A percentile compares a stretch with the other conserved stretches of the same genome.
Conservation (phyloP, 2,113 vertebrate genomes). For the Microcebus murinus region DNA sequence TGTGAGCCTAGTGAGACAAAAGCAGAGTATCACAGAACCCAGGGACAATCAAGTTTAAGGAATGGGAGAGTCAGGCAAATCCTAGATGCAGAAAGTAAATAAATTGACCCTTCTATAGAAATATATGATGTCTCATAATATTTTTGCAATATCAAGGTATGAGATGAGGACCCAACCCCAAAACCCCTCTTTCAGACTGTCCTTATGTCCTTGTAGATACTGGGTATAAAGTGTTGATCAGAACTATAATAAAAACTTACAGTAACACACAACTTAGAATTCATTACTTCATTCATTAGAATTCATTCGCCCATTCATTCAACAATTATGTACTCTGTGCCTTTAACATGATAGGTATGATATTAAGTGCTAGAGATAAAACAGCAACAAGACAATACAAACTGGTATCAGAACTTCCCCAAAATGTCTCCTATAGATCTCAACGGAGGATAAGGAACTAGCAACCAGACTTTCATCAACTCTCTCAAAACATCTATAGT, state of each 20-base stretch:
- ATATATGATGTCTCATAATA: neutral
- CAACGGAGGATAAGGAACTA: neutral
- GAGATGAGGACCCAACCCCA: neutral
- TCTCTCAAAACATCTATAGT: neutral
- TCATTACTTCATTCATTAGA: neutral
- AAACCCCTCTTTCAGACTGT: neutral
- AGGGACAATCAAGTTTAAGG: neutral
- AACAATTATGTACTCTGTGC: neutral
- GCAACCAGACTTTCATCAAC: constrained; percentile 10
- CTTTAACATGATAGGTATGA: neutral
- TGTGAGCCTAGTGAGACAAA: neutral
- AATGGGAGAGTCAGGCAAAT: neutral
- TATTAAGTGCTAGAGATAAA: neutral
- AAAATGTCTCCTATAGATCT: neutral
- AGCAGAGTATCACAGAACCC: neutral
- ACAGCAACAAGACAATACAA: neutral
- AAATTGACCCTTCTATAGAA: constrained; percentile 11
- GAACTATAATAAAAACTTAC: neutral
- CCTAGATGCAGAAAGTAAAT: neutral
- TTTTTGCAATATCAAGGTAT: neutral
- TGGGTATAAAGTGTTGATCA: neutral
- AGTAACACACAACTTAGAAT: constrained; percentile 1
- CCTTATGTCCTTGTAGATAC: neutral
- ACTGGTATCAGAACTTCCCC: neutral
- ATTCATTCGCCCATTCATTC: neutral